Base-by-base conservation (phyloP, 1,140 invertebrate genomes). In the Caerostris extrusa region DNA sequence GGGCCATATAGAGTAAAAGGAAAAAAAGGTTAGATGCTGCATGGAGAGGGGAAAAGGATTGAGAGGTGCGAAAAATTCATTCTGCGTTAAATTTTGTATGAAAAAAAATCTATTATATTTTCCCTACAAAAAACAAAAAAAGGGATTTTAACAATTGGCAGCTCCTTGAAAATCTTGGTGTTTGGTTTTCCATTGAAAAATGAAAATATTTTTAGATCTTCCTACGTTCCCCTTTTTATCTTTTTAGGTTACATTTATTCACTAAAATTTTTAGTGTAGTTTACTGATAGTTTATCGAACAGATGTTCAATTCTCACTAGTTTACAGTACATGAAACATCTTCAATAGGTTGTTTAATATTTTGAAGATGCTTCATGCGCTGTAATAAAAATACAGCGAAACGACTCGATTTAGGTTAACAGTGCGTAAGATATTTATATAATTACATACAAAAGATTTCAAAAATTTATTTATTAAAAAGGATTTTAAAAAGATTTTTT, bases 111-210 rank as follows among this genome's bases (percentile, higher is more conserved):
- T 12, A 50, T 77, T 77, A 77, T 77, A 77, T 77, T 50, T 77
- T 50, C 34, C 7, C 34, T 77, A 5, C 2, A 12, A 12, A 53
- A 12, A 5, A n/a, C 12, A 7, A 77, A 77, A 77, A 77, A n/a
- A 50, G 71, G 19, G 71, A 77, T 53, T 77, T 77, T 77, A 64
- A 77, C 71, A 34, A 77, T 50, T 77, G 71, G 10, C 71, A 77
- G 50, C 34, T 53, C 34, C 71, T 12, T 10, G 53, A 5, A 77
- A 34, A 10, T 67, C n/a, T 12, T 2, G 14, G 6, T 67, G 14
- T 67, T 67, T 5, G 14, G 5, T n/a, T 14, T 4, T 5, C 14
- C 61, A 67, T 17, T n/a, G 53, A 53, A 77, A 19, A 77, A 50
- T 10, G 6, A 12, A 77, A 77, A 10, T 77, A 77, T 77, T 77